Conservation (phyloP, 2,113 vertebrate genomes). For the Alectura lathami region DNA sequence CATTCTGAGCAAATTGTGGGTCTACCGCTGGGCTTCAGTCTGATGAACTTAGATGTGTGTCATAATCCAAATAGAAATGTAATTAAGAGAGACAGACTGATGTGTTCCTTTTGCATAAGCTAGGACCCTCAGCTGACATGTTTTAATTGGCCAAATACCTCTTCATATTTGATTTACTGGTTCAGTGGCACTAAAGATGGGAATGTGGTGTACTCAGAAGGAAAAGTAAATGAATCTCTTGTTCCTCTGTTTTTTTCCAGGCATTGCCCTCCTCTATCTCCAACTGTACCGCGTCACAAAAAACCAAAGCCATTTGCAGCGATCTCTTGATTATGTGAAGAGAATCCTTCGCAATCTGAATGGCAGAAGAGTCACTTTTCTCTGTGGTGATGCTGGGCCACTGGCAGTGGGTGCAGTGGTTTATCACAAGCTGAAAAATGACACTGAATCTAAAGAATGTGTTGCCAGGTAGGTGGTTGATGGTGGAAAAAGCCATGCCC, state of each 20-base stretch:
- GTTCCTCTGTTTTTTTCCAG: slow-evolving; percentile 60
- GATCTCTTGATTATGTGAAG: slow-evolving; percentile 92
- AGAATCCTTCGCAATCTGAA: slow-evolving; percentile 90
- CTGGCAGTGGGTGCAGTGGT: slow-evolving; percentile 92
- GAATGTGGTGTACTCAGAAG: background rate
- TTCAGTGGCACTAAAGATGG: background rate
- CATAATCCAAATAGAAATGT: background rate
- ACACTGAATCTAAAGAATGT: slow-evolving; percentile 87
- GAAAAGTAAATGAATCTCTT: background rate
- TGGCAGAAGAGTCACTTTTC: slow-evolving; percentile 91
- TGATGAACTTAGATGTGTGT: background rate
- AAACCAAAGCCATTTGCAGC: slow-evolving; percentile 85
- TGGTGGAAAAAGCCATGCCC: background rate
- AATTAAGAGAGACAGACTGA: background rate
- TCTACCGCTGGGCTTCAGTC: background rate
- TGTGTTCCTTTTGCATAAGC: background rate
- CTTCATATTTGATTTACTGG: background rate
- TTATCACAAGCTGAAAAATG: slow-evolving; percentile 87
- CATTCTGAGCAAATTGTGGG: background rate
- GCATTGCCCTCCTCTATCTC: slow-evolving; percentile 92
- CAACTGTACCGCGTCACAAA: slow-evolving; percentile 84
- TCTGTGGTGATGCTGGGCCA: slow-evolving; percentile 94
- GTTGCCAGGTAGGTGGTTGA: slow-evolving; percentile 82
- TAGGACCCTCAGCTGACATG: background rate
- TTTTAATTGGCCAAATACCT: background rate